Conservation (phyloP, 1,140 invertebrate species). For the Bombus cullumanus region DNA sequence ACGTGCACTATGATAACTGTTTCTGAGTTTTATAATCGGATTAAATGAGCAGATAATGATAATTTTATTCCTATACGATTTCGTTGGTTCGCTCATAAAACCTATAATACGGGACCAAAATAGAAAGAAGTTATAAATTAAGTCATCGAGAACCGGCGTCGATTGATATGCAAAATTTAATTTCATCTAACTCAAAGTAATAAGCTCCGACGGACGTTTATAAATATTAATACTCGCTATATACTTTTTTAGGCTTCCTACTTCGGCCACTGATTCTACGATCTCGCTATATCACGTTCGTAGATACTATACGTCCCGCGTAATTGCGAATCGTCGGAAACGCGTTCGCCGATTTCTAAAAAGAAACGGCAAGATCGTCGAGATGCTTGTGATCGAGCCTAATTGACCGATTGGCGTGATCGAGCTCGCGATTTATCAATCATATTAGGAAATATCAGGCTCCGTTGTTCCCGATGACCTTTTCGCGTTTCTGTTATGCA, state of each 20-base stretch:
- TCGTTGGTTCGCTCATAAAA: accelerated
- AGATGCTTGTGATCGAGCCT: neutral
- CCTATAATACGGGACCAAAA: too few relatives aligned
- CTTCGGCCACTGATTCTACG: neutral
- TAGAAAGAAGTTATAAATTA: too few relatives aligned
- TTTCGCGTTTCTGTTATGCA: slow-evolving; percentile 68
- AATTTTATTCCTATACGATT: neutral
- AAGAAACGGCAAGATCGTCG: neutral
- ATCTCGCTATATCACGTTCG: neutral
- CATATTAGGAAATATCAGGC: slow-evolving; percentile 69
- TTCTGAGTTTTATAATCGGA: neutral
- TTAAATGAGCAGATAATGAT: neutral
- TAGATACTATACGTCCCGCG: neutral
- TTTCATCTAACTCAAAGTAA: neutral
- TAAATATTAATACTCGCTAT: too few relatives aligned
- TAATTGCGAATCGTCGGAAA: neutral
- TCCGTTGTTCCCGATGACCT: slow-evolving; percentile 68
- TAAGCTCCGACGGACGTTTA: neutral
- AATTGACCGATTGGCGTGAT: slow-evolving; percentile 22
- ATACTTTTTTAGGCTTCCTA: too few relatives aligned
- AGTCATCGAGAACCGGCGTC: neutral
- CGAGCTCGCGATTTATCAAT: slow-evolving; percentile 59
- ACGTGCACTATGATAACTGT: neutral
- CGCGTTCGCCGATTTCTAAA: neutral
- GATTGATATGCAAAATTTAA: neutral